A percentile compares a stretch with the other conserved stretches of the same genome.
Conservation (phyloP, 2,888 invertebrate species). For the Ypsolopha scabrella region DNA sequence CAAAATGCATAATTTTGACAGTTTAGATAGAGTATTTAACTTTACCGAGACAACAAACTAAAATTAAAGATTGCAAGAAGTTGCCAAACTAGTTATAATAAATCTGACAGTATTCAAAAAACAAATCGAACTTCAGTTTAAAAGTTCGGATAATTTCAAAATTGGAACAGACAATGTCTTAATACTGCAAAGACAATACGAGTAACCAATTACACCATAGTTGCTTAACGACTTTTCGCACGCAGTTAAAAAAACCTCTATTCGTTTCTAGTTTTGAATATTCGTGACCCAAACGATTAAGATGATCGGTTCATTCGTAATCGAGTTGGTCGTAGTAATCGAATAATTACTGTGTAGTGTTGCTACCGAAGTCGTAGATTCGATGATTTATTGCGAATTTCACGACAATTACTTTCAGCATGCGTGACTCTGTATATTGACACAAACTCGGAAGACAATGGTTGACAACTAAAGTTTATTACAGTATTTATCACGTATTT, state of each 20-base stretch:
- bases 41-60: no score
- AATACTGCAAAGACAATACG: constrained; percentile 30
- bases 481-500: neutral
- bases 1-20: no score
- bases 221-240: constrained; percentile 49
- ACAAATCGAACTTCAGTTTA: no score
- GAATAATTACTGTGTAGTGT: no score
- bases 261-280: constrained; percentile 5
- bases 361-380: no score
- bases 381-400: no score
- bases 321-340: neutral
- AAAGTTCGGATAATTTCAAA: constrained; percentile 31
- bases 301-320: neutral
- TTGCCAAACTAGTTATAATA: no score
- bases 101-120: no score
- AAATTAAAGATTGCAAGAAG: no score
- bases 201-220: constrained; percentile 37
- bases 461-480: neutral
- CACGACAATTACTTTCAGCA: no score
- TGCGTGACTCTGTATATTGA: no score
- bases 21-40: no score
- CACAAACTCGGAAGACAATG: neutral
- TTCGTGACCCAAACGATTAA: neutral
- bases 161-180: constrained; percentile 24
- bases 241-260: constrained; percentile 21